phyloP scores from a whole-genome alignment of 1,140 invertebrate species.

The Nephotettix cincticeps region DNA sequence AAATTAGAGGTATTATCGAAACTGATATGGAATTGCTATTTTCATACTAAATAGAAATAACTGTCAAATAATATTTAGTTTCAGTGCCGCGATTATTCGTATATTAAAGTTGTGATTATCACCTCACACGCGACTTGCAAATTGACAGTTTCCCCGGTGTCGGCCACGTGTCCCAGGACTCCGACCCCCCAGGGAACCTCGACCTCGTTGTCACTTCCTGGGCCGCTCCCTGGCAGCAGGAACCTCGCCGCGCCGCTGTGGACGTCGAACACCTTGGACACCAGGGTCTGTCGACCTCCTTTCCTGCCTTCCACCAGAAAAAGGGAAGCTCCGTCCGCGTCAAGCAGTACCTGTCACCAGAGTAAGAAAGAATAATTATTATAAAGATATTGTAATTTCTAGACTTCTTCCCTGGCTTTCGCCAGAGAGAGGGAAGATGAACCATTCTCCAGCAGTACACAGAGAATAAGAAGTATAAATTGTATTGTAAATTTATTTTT shows the following conservation, averaged over 20 bases:
- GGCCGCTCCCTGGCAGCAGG: conserved; percentile 39
- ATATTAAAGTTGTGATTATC: conserved; percentile 35
- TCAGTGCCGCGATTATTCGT: no score
- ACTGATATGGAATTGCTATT: no score
- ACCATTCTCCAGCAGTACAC: no score
- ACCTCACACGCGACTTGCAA: conserved; percentile 50
- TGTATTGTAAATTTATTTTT: no score
- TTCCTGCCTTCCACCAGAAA: conserved; percentile 51
- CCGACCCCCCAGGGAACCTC: conserved; percentile 58
- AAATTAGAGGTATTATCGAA: no score
- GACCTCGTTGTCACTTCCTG: conserved; percentile 45
- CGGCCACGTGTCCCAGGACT: conserved; percentile 61
- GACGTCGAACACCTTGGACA: conserved; percentile 51
- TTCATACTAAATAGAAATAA: no score
- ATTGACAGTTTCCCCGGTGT: conserved; percentile 56
- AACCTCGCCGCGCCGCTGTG: conserved; percentile 46
- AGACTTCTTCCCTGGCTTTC: no score
- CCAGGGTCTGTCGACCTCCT: conserved; percentile 47
- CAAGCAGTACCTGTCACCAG: conserved; percentile 44
- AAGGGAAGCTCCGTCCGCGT: conserved; percentile 51
- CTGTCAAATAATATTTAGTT: no score
- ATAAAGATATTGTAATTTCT: no score
- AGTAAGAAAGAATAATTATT: no score
- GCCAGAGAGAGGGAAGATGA: no score
- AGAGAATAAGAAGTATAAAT: no score